Evolutionary conservation across 2,888 invertebrate genomes (phyloP), one percentile per base, ranked within the genome.

Genomic region (Polyploca ridens): DNA sequence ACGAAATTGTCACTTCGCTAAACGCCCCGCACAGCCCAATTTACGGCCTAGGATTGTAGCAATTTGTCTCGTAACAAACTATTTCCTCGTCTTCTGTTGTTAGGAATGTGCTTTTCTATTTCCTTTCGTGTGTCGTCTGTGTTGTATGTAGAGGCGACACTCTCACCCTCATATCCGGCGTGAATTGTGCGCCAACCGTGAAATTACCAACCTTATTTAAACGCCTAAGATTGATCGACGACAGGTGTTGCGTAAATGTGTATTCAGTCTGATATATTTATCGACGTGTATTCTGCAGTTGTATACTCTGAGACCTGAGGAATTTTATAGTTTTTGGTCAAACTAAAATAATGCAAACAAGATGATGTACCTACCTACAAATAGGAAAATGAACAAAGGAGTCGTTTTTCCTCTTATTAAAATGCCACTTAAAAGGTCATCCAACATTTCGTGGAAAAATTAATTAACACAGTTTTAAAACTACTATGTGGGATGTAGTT

Each of bases 21-120:
- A 72, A 72, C 66, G 66, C 65, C 64, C 63, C 67, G 65, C 66
- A 64, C 66, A 66, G 62, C 46, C 46, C 46, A n/a, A 46, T 46
- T 46, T 46, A 46, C 46, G 46, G n/a, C 46, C 46, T 46, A 46
- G 46, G 66, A 62, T 41, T 73, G 65, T 68, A 70, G 64, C 72
- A 68, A 74, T 74, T 69, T 69, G 65, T 66, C 65, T 67, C 70
- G n/a, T 60, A 33, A 64, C 59, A 68, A 67, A 74, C 66, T 69
- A 74, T 70, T 74, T 74, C 69, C 70, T 60, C 63, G 69, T 62
- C 70, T 71, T 71, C 74, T 67, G 63, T 62, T 65, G 69, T 69
- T 71, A 69, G 72, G 70, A 76, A 71, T 69, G 72, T 79, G 46
- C 46, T 46, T 46, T 78, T 77, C 75, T 75, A 81, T 81, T 81